Base-by-base conservation (phyloP, 2,888 invertebrate genomes). In the Lycocerus yunnanus region DNA sequence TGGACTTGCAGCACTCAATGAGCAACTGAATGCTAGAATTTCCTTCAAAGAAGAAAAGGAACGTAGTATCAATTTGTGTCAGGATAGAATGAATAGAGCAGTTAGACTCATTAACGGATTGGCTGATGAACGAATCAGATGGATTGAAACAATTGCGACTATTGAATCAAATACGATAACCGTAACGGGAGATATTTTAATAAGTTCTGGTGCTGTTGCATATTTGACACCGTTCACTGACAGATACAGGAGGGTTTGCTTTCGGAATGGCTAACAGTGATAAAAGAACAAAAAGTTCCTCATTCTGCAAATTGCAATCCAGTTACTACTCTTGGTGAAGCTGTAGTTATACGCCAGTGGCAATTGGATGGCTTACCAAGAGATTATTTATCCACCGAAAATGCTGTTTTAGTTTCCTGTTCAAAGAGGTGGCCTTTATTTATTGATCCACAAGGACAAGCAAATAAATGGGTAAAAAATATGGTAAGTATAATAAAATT, bases 381-480 rank as follows among this genome's bases (percentile, higher is more conserved):
- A 9, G 97, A 97, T 85, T 90, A 91, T 11, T 91, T 97, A 81
- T 96, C 96, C 0, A 93, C 95, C 43, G 97, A 97, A 86, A 97
- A 96, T 75, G 96, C 95, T 2, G 94, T 97, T 65, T 90, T 97
- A 75, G 93, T 95, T 77, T 90, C 91, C 60, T 93, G 93, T 86
- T 96, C 97, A 0, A 91, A 93, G 15, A 90, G 97, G 43, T 97
- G 96, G 93, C 96, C 97, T 1, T 90, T 97, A 43, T 93, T 97
- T 86, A 95, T 97, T 78, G 97, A 97, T 88, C 97, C 97, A 0
- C 97, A 97, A 87, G 94, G 94, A 10, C 97, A 97, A 85, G 97
- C 97, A 24, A 96, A 96, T 84, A 95, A 95, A 84, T 97, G 97
- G 97, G 92, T 97, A 43, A 92, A 95, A 80, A 94, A 94, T 81